Base-by-base conservation (phyloP, 1,140 invertebrate species). In the Acromyrmex charruanus region DNA sequence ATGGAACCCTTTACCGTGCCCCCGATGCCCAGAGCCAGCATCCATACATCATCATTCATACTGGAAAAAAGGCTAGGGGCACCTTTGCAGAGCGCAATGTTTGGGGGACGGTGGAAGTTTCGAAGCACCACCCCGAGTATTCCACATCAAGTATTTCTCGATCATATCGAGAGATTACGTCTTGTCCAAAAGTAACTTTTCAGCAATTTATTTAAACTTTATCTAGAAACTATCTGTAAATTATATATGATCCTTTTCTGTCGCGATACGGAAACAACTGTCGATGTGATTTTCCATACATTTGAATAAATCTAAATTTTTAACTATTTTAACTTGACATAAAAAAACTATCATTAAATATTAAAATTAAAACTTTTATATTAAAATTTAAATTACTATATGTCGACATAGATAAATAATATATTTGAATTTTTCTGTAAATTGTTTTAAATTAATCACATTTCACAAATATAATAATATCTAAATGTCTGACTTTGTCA, bases 31-130 rank as follows among this genome's bases (percentile, higher is more conserved):
- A 87, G 77, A 93, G 92, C 94, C 94, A 95, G 94, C 94, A 95
- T 94, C 94, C 94, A 95, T 94, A 94, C 94, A 95, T 95, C 94
- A 95, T 95, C 94, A 94, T 94, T 94, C 94, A 94, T 95, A 94
- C 66, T 88, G 90, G 87, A 92, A 93, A 92, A 93, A 94, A 92
- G 88, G 90, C 92, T 68, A 87, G 87, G 87, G 89, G 89, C 82
- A 91, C 89, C 89, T 90, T 89, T 90, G 86, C 79, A 82, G 35
- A 39, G 80, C 39, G 28, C 81, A 49, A 25, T 68, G 61, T 35
- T 25, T 77, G 80, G 77, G 91, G 87, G 91, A 89, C 39, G 74
- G 88, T 87, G 85, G 58, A 75, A 90, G 77, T 89, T 92, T 91
- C 89, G 87, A 82, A 81, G 91, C 86, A 86, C 89, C 66, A 86